These are phyloP conservation scores for Chrysotoxum bicinctum DNA, from an alignment of 2,888 invertebrate species.

Conservation along the genomic window DNA sequence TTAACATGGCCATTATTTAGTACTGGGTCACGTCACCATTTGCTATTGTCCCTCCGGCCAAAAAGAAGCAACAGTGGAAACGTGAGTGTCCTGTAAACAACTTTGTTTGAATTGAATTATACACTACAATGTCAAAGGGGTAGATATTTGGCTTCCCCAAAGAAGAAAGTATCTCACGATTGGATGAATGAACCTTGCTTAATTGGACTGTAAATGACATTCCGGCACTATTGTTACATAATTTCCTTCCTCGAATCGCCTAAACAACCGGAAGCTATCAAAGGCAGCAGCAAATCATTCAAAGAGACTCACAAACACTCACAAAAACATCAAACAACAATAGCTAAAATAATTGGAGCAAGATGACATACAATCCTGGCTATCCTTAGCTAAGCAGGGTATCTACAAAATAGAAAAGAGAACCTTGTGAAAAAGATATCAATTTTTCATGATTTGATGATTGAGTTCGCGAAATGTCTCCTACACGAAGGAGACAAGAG, in stretches of 20 bases:
- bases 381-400: too few relatives aligned
- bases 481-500: background rate
- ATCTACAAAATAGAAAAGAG: background rate
- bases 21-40: conserved; percentile 52
- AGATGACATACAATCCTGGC: too few relatives aligned
- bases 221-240: conserved; percentile 37
- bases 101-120: conserved; percentile 37
- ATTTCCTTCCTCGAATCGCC: conserved; percentile 6
- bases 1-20: conserved; percentile 54
- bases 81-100: conserved; percentile 19
- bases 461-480: conserved; percentile 29
- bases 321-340: background rate
- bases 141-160: background rate
- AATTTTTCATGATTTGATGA: conserved; percentile 24
- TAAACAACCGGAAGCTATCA: conserved; percentile 18
- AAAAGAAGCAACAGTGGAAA: conserved; percentile 4
- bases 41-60: conserved; percentile 7
- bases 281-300: conserved; percentile 21
- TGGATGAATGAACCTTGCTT: background rate
- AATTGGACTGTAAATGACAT: conserved; percentile 55
- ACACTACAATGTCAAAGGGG: background rate
- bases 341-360: background rate
- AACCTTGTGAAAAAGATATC: conserved; percentile 13
- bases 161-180: background rate
- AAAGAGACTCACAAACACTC: conserved; percentile 8